Base-by-base conservation (phyloP, 2,888 invertebrate genomes). In the Penaeus monodon region DNA sequence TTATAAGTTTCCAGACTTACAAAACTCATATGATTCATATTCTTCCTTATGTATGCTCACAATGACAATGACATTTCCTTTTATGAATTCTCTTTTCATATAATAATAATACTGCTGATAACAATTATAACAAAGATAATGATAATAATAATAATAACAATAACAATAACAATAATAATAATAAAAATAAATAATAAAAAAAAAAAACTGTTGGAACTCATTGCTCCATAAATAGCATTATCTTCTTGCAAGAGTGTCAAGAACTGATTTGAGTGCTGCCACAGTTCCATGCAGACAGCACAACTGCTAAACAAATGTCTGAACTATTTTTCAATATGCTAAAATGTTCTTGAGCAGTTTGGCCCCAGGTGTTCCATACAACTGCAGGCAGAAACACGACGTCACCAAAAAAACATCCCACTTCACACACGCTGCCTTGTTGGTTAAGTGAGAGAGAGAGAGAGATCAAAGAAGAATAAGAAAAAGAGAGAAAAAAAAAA, bases 271-370 rank as follows among this genome's bases (percentile, higher is more conserved):
- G 64, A 80, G 33, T 80, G 80, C 80, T 80, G 80, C 66, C 66
- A 38, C 49, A 63, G 68, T 81, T 57, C 66, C 33, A n/a, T 64
- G 81, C 81, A 49, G 81, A 65, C 14, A 70, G 27, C 57, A 81
- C 66, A 65, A 68, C 49, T 81, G 49, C 81, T 81, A 81, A 44
- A 64, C 57, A 49, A 70, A 81, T 64, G 68, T 81, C 70, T 80
- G 80, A 81, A 81, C 81, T 81, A 81, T n/a, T 66, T 68, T 68
- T 70, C 63, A 64, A 81, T 38, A 76, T 73, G 63, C 80, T 81
- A 85, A 33, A 81, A 80, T 81, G 81, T 85, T 81, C 76, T 85
- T 85, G 85, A 85, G 85, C 86, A 86, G 86, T 70, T 65, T 81
- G 86, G 86, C 81, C 81, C 81, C 76, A 76, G 66, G 83, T 77